A percentile compares a stretch with the other conserved stretches of the same genome.
Evolutionary conservation across 2,888 invertebrate species (phyloP).

Genomic region (Alitta virens): DNA sequence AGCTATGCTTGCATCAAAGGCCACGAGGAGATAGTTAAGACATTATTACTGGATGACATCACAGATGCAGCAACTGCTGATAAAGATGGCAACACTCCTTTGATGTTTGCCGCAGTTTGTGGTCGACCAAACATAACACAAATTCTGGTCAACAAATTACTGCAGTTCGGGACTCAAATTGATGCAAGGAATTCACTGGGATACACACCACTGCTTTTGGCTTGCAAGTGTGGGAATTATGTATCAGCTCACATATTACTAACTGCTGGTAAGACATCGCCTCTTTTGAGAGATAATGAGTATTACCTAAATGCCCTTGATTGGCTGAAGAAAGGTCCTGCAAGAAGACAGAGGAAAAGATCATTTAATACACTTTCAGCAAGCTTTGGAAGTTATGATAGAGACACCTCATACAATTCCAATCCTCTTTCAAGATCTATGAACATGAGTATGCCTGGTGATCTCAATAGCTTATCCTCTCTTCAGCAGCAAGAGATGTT

Average conservation of each 20-base stretch:
- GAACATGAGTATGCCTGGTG: too few species aligned
- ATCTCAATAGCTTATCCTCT: too few species aligned
- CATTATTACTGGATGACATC: slow-evolving; percentile 42
- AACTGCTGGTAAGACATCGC: slow-evolving; percentile 41
- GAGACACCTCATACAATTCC: not conserved
- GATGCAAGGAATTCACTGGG: slow-evolving; percentile 48
- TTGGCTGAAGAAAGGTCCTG: slow-evolving; percentile 30
- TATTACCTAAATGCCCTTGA: slow-evolving; percentile 44
- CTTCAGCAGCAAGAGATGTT: slow-evolving; percentile 10
- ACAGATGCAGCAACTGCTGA: slow-evolving; percentile 47
- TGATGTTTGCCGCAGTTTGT: slow-evolving; percentile 46
- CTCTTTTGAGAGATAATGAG: slow-evolving; percentile 46
- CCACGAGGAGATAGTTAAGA: slow-evolving; percentile 36
- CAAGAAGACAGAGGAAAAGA: too few species aligned
- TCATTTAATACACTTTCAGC: too few species aligned
- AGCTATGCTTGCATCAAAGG: slow-evolving; percentile 51
- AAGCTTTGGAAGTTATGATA: too few species aligned
- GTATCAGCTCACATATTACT: slow-evolving; percentile 44
- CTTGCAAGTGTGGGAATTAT: slow-evolving; percentile 49
- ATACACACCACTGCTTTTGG: slow-evolving; percentile 48
- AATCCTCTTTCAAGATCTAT: not conserved
- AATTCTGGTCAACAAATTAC: slow-evolving; percentile 33
- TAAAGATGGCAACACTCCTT: slow-evolving; percentile 51
- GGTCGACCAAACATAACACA: slow-evolving; percentile 44
- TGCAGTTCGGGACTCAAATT: slow-evolving; percentile 42